These are phyloP conservation scores for Zeus faber DNA, from an alignment of 2,113 vertebrate genomes.

Conservation along the genomic window DNA sequence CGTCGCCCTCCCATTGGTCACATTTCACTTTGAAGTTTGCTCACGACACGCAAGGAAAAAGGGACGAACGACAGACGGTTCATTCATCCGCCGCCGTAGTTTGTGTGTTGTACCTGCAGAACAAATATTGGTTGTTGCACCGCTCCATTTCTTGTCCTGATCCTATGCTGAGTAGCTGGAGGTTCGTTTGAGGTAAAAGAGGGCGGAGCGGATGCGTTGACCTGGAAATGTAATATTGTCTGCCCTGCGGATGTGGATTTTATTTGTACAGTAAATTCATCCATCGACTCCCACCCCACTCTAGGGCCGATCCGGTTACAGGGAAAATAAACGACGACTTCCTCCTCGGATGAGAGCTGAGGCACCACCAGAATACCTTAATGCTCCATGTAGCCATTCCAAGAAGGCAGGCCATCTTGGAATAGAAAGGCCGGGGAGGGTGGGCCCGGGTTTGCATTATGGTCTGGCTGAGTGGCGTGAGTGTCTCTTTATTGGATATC, in stretches of 20 bases:
- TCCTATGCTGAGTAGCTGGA: background rate
- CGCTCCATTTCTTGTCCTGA: too few relatives aligned
- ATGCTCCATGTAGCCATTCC: slow-evolving; percentile 70
- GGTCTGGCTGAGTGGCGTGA: slow-evolving; percentile 56
- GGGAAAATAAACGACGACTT: slow-evolving; percentile 51
- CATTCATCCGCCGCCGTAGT: too few relatives aligned
- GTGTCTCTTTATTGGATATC: slow-evolving; percentile 67
- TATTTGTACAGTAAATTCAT: slow-evolving; percentile 31
- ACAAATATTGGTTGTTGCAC: background rate
- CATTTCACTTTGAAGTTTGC: too few relatives aligned
- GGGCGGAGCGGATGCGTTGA: background rate
- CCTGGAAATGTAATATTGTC: slow-evolving; percentile 25
- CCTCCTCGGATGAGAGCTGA: too few relatives aligned
- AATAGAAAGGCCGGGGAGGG: slow-evolving; percentile 57
- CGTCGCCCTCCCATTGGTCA: too few relatives aligned
- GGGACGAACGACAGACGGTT: too few relatives aligned
- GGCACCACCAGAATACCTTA: too few relatives aligned
- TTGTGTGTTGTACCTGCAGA: too few relatives aligned
- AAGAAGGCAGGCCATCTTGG: slow-evolving; percentile 61
- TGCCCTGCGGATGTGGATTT: slow-evolving; percentile 21
- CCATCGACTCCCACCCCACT: slow-evolving; percentile 11
- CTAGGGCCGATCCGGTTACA: slow-evolving; percentile 38
- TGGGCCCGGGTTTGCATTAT: slow-evolving; percentile 56
- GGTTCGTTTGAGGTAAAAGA: slow-evolving; percentile 24
- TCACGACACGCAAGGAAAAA: too few relatives aligned